These are phyloP conservation scores for Triplophysa siluroides DNA, from an alignment of 2,113 vertebrate species.

Conservation along the genomic window DNA sequence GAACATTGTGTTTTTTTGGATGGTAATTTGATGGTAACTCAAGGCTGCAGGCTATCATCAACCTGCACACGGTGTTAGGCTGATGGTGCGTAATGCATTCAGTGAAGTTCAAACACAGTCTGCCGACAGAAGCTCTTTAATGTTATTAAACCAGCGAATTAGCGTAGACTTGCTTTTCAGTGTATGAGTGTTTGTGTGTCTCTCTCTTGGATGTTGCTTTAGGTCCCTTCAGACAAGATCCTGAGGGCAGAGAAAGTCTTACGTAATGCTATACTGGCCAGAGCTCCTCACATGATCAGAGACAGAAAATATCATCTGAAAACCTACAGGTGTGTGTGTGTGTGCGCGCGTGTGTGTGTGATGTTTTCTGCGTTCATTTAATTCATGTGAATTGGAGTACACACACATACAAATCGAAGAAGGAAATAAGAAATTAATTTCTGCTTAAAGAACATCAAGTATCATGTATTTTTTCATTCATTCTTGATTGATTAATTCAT, in stretches of 20 bases:
- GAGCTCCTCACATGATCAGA: constrained; percentile 97
- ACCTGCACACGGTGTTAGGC: background rate
- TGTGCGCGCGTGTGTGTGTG: no score
- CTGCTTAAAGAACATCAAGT: no score
- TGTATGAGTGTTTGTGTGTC: background rate
- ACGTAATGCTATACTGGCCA: constrained; percentile 88
- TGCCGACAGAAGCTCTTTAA: constrained; percentile 1
- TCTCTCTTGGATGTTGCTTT: constrained; percentile 3
- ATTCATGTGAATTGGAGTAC: no score
- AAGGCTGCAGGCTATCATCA: background rate
- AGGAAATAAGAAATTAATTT: no score
- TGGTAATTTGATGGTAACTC: constrained; percentile 10
- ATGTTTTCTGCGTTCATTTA: no score
- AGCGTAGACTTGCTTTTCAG: background rate
- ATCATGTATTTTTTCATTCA: no score
- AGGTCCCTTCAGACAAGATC: constrained; percentile 96
- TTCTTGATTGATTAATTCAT: no score
- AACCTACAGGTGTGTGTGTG: constrained; percentile 82
- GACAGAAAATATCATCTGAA: constrained; percentile 98
- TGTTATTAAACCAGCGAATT: constrained; percentile 23
- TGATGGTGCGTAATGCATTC: background rate
- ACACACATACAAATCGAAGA: no score
- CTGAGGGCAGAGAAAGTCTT: constrained; percentile 92
- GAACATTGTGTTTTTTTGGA: background rate
- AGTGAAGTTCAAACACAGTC: constrained; percentile 21